Base-by-base conservation (phyloP, 1,140 invertebrate species). In the Lamellibrachia luymesi region DNA sequence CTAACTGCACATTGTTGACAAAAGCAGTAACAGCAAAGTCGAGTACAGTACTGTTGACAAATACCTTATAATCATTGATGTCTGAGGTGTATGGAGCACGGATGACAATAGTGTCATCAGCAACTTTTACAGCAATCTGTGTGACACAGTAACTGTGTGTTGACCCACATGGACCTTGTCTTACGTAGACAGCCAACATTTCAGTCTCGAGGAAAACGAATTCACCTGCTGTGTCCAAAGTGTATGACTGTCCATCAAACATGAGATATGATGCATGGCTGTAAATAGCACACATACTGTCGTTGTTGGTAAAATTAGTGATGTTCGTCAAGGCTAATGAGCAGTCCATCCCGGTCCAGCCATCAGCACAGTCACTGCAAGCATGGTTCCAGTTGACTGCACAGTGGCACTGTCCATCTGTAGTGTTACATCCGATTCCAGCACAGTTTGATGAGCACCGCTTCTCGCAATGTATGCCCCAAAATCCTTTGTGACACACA, bases 241-340 rank as follows among this genome's bases (percentile, higher is more conserved):
- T 80, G 64, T 92, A 94, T 2, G 93, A 92, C 91, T 95, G 64
- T 27, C 94, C 94, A 92, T 95, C 94, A 94, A 95, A 94, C 93
- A 94, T 94, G 90, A 94, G 92, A 52, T 93, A 92, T 92, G 94
- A 93, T 51, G 93, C 93, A 49, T 94, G 90, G 17, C 94, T 94
- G 93, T 92, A 94, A 8, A 94, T 51, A 5, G 50, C 91, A 92
- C 94, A 94, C 8, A 95, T 92, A 91, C 93, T n/a, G 91, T 52
- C 50, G 38, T 92, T 49, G 49, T 91, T 56, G 49, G 52, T 93
- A 52, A 50, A 27, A 22, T 89, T 92, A 17, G 52, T 38, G 27
- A 80, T 22, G 2, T 92, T 92, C 38, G 64, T 17, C 38, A 92
- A 90, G 50, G 93, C 93, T 27, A 94, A 94, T 38, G 91, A 92